phyloP scores from a whole-genome alignment of 2,797 vertebrate species.

The Coluber constrictor region DNA sequence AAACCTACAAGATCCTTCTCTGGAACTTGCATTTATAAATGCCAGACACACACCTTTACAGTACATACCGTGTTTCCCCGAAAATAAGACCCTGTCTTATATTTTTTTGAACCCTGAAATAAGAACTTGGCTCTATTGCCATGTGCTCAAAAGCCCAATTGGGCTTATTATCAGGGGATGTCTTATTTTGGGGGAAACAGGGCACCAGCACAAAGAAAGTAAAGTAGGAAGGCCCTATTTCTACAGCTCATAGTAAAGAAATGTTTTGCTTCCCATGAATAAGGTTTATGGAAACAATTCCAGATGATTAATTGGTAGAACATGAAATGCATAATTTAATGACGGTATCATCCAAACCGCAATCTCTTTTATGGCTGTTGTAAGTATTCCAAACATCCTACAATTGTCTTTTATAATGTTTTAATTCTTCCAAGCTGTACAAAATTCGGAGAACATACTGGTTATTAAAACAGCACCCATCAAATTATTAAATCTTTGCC shows the following conservation, averaged over 20 bases:
- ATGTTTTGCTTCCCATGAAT: background rate
- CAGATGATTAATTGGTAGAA: background rate
- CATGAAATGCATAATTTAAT: background rate
- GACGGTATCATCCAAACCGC: background rate
- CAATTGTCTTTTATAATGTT: background rate
- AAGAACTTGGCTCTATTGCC: too few relatives aligned
- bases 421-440: background rate
- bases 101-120: too few relatives aligned
- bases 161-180: too few relatives aligned
- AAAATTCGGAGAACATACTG: background rate
- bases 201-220: background rate
- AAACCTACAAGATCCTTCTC: background rate
- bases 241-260: background rate
- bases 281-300: background rate
- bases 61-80: background rate
- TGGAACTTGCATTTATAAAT: background rate
- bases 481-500: background rate
- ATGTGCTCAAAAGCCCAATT: too few relatives aligned
- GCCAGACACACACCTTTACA: background rate
- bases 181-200: too few relatives aligned
- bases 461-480: background rate
- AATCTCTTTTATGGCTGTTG: background rate
- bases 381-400: background rate
- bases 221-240: constrained; percentile 24
- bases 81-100: too few relatives aligned